Percentiles rank a stretch among this genome's conserved stretches.
phyloP scores from a whole-genome alignment of 2,797 vertebrate species.

The Aphelocoma californica region DNA sequence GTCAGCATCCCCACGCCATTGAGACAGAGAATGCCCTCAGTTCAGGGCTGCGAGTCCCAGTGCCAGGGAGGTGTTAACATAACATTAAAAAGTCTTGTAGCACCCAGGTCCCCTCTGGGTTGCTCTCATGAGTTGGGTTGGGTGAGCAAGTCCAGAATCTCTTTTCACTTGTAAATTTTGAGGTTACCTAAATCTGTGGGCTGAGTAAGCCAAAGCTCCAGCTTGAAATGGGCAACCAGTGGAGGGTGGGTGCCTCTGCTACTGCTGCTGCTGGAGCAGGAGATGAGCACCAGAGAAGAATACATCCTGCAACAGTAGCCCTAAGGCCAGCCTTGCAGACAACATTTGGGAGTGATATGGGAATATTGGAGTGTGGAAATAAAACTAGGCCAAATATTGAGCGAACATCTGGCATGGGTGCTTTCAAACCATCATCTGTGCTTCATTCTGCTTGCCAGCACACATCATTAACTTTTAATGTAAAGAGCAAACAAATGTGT shows the following conservation, averaged over 20 bases:
- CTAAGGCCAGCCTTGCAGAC: not conserved
- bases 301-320: not conserved
- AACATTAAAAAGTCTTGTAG: not conserved
- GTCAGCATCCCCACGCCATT: rapidly evolving
- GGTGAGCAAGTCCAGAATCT: not conserved
- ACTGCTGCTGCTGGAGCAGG: not conserved
- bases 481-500: conserved; percentile 51
- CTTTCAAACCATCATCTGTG: conserved; percentile 38
- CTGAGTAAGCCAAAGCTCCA: not conserved
- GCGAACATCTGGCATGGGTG: conserved; percentile 13
- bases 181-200: not conserved
- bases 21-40: not conserved
- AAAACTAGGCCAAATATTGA: conserved; percentile 5
- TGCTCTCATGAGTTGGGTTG: not conserved
- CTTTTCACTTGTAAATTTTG: not conserved
- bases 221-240: not conserved
- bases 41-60: not conserved
- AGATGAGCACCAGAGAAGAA: not conserved
- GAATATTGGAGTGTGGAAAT: not conserved
- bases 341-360: not conserved
- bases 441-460: conserved; percentile 32
- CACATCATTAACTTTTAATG: conserved; percentile 55
- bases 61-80: not conserved
- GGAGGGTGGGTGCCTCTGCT: not conserved
- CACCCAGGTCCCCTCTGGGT: not conserved